phyloP scores from a whole-genome alignment of 2,888 invertebrate genomes.

The Pachliopta kotzebuea region DNA sequence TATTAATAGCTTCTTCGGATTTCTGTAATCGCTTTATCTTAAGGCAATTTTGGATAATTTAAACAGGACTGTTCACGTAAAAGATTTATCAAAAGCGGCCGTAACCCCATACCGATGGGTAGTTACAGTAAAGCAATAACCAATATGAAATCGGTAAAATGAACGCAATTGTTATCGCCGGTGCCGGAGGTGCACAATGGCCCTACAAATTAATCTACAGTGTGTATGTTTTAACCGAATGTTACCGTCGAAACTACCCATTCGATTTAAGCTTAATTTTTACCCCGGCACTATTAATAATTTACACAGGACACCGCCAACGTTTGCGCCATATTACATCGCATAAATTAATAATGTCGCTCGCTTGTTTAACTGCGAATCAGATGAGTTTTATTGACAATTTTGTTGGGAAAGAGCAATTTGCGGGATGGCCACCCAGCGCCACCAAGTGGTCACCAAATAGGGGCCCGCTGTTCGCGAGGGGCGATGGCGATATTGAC shows the following conservation, averaged over 20 bases:
- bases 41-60: slow-evolving; percentile 73
- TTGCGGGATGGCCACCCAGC: slow-evolving; percentile 75
- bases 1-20: slow-evolving; percentile 80
- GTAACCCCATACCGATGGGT: neutral
- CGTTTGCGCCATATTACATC: slow-evolving; percentile 79
- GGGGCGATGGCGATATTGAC: slow-evolving; percentile 31
- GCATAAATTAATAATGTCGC: slow-evolving; percentile 80
- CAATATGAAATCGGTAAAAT: slow-evolving; percentile 20
- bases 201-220: slow-evolving; percentile 69
- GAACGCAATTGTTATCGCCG: slow-evolving; percentile 38
- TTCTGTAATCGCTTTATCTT: slow-evolving; percentile 80
- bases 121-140: neutral
- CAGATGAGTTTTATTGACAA: slow-evolving; percentile 81
- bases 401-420: slow-evolving; percentile 79
- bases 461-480: slow-evolving; percentile 55
- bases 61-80: slow-evolving; percentile 60
- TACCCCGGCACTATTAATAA: slow-evolving; percentile 80
- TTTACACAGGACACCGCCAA: slow-evolving; percentile 76
- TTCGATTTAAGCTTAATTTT: slow-evolving; percentile 80
- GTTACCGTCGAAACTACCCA: slow-evolving; percentile 76
- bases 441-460: slow-evolving; percentile 76
- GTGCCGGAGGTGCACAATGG: slow-evolving; percentile 47
- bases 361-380: slow-evolving; percentile 80
- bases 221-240: slow-evolving; percentile 73
- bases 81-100: neutral